A percentile compares a stretch with the other conserved stretches of the same genome.
These are phyloP conservation scores for Hartigia nigra DNA, from an alignment of 2,888 invertebrate species.

Conservation along the genomic window DNA sequence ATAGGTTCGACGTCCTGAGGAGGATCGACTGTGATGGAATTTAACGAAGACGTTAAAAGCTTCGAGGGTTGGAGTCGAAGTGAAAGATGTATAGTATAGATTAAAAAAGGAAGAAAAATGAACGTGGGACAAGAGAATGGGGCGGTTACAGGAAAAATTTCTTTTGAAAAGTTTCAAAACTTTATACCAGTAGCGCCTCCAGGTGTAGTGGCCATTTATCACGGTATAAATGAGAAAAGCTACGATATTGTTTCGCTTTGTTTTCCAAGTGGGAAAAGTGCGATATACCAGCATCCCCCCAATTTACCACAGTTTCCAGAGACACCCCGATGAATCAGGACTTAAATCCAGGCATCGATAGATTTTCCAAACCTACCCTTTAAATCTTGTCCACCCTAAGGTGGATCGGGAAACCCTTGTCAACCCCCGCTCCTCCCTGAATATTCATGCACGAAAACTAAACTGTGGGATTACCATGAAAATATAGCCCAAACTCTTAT, in stretches of 20 bases:
- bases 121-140: neutral
- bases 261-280: neutral
- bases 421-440: neutral
- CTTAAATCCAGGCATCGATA: neutral
- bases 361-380: neutral
- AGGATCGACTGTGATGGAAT: neutral
- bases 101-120: neutral
- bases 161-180: neutral
- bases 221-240: neutral
- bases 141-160: neutral
- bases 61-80: neutral
- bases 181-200: neutral
- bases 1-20: neutral
- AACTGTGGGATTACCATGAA: neutral
- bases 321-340: neutral
- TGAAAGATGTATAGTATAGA: neutral
- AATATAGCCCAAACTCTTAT: neutral
- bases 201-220: neutral
- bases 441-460: neutral
- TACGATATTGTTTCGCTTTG: neutral
- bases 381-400: neutral
- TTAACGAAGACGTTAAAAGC: neutral
- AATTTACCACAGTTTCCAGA: neutral
- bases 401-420: neutral
- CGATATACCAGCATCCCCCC: neutral